Conservation (phyloP, 2,888 invertebrate species). For the Megamerina dolium region DNA sequence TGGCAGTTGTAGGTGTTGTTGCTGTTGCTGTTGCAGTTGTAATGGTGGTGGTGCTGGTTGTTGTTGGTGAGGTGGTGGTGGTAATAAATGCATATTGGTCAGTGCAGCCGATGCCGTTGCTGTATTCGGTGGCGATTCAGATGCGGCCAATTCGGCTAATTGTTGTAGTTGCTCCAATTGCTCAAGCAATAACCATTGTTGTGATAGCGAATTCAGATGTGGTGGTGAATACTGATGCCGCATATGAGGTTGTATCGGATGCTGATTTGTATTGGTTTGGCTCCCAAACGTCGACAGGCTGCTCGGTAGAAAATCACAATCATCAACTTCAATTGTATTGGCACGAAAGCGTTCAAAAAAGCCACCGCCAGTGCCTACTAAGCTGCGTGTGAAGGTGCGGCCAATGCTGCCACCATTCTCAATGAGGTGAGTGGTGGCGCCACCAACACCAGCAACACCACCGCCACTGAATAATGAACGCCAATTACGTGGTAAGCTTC, state of each 20-base stretch:
- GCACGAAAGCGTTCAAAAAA: slow-evolving; percentile 43
- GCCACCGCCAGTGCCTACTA: slow-evolving; percentile 17
- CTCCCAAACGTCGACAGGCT: slow-evolving; percentile 14
- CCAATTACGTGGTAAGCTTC: slow-evolving; percentile 47
- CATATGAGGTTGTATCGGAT: background rate
- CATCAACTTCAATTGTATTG: slow-evolving; percentile 46
- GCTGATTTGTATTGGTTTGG: background rate
- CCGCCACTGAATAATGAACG: slow-evolving; percentile 38
- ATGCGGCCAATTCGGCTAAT: slow-evolving; percentile 39
- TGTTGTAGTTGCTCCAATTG: slow-evolving; percentile 43
- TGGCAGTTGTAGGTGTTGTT: slow-evolving; percentile 29
- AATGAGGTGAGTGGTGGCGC: slow-evolving; percentile 24
- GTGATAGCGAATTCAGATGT: slow-evolving; percentile 27
- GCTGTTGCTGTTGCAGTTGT: slow-evolving; percentile 15
- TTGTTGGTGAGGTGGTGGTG: slow-evolving; percentile 15
- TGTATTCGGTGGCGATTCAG: slow-evolving; percentile 39
- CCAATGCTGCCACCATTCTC: slow-evolving; percentile 28
- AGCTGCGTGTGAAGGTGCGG: slow-evolving; percentile 6
- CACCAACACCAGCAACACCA: slow-evolving; percentile 24
- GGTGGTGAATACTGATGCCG: slow-evolving; percentile 14
- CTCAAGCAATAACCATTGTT: slow-evolving; percentile 38
- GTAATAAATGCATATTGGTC: slow-evolving; percentile 11
- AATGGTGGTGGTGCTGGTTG: slow-evolving; percentile 11
- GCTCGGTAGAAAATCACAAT: slow-evolving; percentile 39
- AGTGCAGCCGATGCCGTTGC: slow-evolving; percentile 20